Evolutionary conservation across 2,113 vertebrate species (phyloP).

Genomic region (Bolborhynchus lineola): DNA sequence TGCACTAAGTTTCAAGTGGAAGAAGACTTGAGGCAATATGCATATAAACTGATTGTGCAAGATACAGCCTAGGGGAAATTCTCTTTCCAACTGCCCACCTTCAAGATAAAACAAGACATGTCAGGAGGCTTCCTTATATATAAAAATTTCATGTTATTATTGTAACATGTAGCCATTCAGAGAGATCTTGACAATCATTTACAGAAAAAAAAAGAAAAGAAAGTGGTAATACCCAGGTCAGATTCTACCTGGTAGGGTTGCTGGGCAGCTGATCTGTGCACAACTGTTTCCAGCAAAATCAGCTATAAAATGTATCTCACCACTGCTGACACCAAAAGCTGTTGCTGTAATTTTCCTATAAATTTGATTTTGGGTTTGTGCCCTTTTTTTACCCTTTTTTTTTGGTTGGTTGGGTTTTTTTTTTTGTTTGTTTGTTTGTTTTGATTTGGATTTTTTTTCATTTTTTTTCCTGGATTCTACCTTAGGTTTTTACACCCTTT

Average conservation of each 20-base stretch:
- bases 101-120: background rate
- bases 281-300: background rate
- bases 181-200: background rate
- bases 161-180: background rate
- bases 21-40: background rate
- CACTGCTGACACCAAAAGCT: background rate
- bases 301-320: background rate
- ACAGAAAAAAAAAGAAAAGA: background rate
- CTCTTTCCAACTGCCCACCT: background rate
- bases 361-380: background rate
- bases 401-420: too few relatives aligned
- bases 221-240: background rate
- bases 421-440: background rate
- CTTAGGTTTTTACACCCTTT: background rate
- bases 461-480: background rate
- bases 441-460: too few relatives aligned
- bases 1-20: background rate
- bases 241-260: background rate
- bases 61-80: background rate
- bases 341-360: background rate
- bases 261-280: background rate
- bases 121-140: background rate
- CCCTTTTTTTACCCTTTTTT: background rate
- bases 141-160: background rate
- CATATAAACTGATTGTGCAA: background rate